Conservation (phyloP, 2,113 vertebrate species). For the Micronycteris hirsuta region DNA sequence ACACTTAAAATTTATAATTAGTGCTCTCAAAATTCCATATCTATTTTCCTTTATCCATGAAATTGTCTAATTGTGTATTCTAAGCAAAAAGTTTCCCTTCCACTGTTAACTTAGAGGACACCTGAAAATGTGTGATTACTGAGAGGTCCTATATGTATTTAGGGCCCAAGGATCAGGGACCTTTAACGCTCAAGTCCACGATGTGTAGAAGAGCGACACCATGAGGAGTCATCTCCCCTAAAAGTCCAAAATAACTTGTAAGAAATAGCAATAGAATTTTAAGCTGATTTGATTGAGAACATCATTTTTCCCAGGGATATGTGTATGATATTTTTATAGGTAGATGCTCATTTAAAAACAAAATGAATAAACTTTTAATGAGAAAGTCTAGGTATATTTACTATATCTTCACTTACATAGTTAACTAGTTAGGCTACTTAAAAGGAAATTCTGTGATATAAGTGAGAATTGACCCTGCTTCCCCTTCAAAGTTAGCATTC, state of each 20-base stretch:
- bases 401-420: background rate
- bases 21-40: background rate
- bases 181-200: background rate
- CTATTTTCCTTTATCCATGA: background rate
- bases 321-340: background rate
- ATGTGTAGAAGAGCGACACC: rapidly evolving
- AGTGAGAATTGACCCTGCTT: background rate
- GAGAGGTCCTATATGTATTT: background rate
- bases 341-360: background rate
- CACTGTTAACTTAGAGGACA: background rate
- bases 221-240: background rate
- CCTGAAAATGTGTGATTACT: background rate
- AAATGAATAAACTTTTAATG: background rate
- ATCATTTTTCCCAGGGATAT: background rate
- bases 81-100: background rate
- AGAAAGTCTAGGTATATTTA: background rate
- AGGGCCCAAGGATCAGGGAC: background rate
- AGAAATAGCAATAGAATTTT: background rate
- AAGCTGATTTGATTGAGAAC: background rate
- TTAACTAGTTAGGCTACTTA: background rate
- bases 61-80: background rate
- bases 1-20: background rate
- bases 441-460: background rate
- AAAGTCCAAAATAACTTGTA: background rate
- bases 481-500: background rate